Evolutionary conservation across 2,113 vertebrate species (phyloP).

Genomic region (Ailurus styani): DNA sequence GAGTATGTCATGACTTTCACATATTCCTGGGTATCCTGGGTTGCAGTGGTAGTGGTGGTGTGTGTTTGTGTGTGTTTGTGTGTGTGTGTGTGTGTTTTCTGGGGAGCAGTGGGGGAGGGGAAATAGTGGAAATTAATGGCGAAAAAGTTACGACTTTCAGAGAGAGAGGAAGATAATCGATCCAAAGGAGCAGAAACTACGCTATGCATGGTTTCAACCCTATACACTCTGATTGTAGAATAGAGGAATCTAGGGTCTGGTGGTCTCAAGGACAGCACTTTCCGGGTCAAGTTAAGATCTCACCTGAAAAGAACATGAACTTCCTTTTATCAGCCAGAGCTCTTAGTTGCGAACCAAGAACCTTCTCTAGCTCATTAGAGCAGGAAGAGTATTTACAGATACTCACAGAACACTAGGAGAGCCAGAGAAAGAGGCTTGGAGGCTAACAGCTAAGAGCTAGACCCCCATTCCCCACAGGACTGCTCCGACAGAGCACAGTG

Average conservation of each 20-base stretch:
- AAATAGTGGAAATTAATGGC: neutral
- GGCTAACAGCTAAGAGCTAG: neutral
- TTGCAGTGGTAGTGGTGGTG: neutral
- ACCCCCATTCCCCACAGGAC: neutral
- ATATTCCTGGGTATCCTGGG: neutral
- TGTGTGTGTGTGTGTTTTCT: neutral
- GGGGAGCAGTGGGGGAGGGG: neutral
- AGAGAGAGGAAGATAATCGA: neutral
- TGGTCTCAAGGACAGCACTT: neutral
- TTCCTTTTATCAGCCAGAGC: neutral
- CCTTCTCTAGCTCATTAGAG: neutral
- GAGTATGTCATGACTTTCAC: neutral
- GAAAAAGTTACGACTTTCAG: neutral
- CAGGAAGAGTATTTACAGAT: neutral
- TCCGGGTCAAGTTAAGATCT: neutral
- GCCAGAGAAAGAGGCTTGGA: neutral
- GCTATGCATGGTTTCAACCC: neutral
- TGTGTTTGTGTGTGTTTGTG: neutral
- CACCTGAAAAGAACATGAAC: neutral
- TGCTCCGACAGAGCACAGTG: rapidly evolving
- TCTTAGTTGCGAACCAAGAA: neutral
- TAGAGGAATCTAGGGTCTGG: neutral
- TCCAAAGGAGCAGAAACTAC: neutral
- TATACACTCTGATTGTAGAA: neutral
- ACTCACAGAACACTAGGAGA: neutral